Conservation (phyloP, 2,888 invertebrate genomes). For the Drosophila neonasuta region DNA sequence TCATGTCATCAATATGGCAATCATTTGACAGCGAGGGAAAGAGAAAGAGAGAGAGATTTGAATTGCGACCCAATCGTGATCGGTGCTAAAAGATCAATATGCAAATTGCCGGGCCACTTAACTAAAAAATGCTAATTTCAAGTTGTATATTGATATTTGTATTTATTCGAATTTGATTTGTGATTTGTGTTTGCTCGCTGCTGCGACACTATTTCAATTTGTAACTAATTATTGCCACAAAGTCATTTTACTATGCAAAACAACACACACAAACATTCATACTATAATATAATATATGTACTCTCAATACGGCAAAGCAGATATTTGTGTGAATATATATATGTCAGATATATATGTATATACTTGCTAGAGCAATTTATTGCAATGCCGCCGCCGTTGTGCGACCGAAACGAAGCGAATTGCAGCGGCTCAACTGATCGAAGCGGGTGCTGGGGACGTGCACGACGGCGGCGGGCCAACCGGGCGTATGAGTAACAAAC, state of each 20-base stretch:
- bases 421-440: constrained; percentile 33
- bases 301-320: constrained; percentile 2
- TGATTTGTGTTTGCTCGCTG: constrained; percentile 27
- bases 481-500: constrained; percentile 63
- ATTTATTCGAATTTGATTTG: constrained; percentile 32
- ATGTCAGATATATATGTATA: background rate
- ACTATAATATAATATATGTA: background rate
- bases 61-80: constrained; percentile 8
- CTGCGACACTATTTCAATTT: constrained; percentile 58
- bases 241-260: constrained; percentile 51
- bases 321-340: background rate
- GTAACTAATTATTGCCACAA: constrained; percentile 64
- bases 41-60: background rate
- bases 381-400: constrained; percentile 39
- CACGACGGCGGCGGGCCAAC: constrained; percentile 2
- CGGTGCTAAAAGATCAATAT: constrained; percentile 48
- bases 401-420: constrained; percentile 34
- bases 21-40: background rate
- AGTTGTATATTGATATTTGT: constrained; percentile 15
- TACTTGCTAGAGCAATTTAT: constrained; percentile 48
- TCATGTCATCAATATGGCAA: constrained; percentile 26
- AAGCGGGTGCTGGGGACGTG: background rate
- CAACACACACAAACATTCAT: constrained; percentile 8
- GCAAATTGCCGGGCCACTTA: constrained; percentile 41
- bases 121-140: constrained; percentile 26